Conservation (phyloP, 2,888 invertebrate species). For the Leptopilina drosophilae region DNA sequence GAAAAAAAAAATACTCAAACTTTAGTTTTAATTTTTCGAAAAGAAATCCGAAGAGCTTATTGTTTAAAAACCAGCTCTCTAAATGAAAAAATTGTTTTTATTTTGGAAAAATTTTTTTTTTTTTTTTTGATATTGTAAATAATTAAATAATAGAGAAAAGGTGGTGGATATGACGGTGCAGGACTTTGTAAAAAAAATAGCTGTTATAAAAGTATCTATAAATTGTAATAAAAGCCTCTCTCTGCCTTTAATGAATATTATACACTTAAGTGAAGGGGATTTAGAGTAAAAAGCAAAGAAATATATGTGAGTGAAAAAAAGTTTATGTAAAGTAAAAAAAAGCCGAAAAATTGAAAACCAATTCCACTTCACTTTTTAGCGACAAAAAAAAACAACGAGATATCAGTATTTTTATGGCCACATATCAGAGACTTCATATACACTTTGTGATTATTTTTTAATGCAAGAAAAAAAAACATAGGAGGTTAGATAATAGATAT, state of each 20-base stretch:
- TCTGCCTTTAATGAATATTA: conserved; percentile 47
- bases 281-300: background rate
- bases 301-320: conserved; percentile 12
- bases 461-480: conserved; percentile 19
- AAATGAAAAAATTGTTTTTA: conserved; percentile 42
- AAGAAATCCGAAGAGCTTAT: conserved; percentile 7
- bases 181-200: conserved; percentile 39
- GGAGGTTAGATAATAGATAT: conserved; percentile 13
- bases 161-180: conserved; percentile 40
- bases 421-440: conserved; percentile 48
- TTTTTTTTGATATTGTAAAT: conserved; percentile 41
- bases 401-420: conserved; percentile 55
- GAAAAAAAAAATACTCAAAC: background rate
- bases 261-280: conserved; percentile 48
- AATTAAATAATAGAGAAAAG: conserved; percentile 26
- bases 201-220: conserved; percentile 35
- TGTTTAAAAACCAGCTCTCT: conserved; percentile 19
- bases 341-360: background rate
- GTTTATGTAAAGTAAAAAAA: background rate
- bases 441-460: conserved; percentile 41
- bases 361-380: conserved; percentile 31
- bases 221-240: conserved; percentile 44
- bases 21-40: conserved; percentile 19
- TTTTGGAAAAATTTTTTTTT: conserved; percentile 26
- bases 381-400: conserved; percentile 25